Evolutionary conservation across 2,797 vertebrate genomes (phyloP), one percentile per base, ranked within the genome.

Genomic region (Enteromius radiatus): DNA sequence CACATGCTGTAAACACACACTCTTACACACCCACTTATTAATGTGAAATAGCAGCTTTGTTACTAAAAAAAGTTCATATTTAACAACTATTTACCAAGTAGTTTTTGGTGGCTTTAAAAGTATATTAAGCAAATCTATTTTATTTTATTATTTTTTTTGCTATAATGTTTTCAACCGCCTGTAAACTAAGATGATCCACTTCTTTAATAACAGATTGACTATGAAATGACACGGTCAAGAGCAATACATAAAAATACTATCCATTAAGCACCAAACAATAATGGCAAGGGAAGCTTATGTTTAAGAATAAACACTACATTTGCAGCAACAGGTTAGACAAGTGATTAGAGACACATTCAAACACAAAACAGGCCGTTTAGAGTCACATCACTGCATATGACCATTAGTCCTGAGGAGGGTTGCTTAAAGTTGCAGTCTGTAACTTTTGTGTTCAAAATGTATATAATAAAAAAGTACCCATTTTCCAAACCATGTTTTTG

Each of bases 1-100:
- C 80, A 15, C 71, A 82, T 82, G 80, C 80, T 43, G 45, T 64
- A 81, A 31, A 81, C 84, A 83, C 14, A 84, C 41, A 45, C 59
- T 76, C 2, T 10, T 33, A 43, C 45, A 61, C 43, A 54, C 70
- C 43, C 26, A 3, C n/a, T 63, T 31, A 54, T 38, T 68, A 23
- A 26, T 28, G 5, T 17, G 3, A 63, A 31, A 69, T 8, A 61
- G 11, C n/a, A 70, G 33, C 69, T 31, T 21, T 21, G 47, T 36
- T 17, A 41, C 10, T 49, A 47, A 47, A 21, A 5, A 36, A n/a
- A 1, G 9, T 28, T 28, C 5, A 15, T 15, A 61, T 28, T 15
- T 17, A 28, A 61, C 2, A 2, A 15, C 12, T 28, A 1, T 10
- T 56, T 56, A 56, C 38, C 8, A 41, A 41, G 8, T 10, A 41